Conservation (phyloP, 2,797 vertebrate species). For the Lindbergichthys nudifrons region DNA sequence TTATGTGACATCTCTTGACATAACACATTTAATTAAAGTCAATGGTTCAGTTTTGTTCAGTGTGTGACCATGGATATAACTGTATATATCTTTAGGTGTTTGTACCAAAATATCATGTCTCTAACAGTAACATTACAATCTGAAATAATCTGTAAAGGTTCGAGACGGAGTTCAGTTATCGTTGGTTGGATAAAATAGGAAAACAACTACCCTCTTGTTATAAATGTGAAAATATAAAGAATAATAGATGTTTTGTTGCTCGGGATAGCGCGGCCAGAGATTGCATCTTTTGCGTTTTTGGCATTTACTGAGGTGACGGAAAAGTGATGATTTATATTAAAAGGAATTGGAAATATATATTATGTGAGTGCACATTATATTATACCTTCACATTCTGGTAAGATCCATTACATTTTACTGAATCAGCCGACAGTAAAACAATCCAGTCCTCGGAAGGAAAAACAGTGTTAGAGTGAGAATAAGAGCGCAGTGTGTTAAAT, state of each 20-base stretch:
- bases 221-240: conserved; percentile 13
- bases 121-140: background rate
- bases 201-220: background rate
- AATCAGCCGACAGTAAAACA: conserved; percentile 11
- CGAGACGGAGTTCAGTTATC: background rate
- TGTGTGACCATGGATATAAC: background rate
- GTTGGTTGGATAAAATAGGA: background rate
- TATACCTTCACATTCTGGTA: background rate
- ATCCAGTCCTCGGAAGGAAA: background rate
- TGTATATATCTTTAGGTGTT: background rate
- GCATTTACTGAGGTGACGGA: conserved; percentile 8
- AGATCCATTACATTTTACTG: conserved; percentile 20
- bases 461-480: conserved; percentile 24
- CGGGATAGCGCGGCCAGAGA: conserved; percentile 1
- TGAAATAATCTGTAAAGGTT: background rate
- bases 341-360: conserved; percentile 17
- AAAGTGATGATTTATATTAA: conserved; percentile 19
- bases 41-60: too few species aligned
- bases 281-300: conserved; percentile 14
- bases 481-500: conserved; percentile 30
- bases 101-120: background rate
- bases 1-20: too few species aligned
- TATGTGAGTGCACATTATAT: background rate
- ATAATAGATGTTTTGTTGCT: conserved; percentile 13
- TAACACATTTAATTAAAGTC: too few species aligned